Conservation (phyloP, 2,888 invertebrate genomes). For the Lamproptera curius region DNA sequence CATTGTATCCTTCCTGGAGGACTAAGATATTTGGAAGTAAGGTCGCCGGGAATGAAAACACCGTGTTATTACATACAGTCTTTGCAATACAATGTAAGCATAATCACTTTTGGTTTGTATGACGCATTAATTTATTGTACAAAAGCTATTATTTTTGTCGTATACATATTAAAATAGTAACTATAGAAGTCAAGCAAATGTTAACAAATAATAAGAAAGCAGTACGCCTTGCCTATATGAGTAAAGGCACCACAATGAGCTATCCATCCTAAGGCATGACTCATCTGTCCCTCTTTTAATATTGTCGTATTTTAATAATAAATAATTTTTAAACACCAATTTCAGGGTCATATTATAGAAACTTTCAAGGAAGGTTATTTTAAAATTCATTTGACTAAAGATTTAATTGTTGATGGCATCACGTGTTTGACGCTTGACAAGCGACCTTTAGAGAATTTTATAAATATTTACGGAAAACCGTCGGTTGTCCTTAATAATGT, state of each 20-base stretch:
- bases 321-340: too few relatives aligned
- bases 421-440: slow-evolving; percentile 79
- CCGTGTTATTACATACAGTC: slow-evolving; percentile 72
- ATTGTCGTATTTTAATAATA: too few relatives aligned
- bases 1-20: slow-evolving; percentile 78
- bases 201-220: too few relatives aligned
- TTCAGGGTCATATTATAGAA: slow-evolving; percentile 76
- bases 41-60: slow-evolving; percentile 74
- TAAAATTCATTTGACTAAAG: slow-evolving; percentile 76
- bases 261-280: too few relatives aligned
- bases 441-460: slow-evolving; percentile 78
- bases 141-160: too few relatives aligned
- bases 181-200: too few relatives aligned
- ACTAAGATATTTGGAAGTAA: slow-evolving; percentile 79
- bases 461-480: slow-evolving; percentile 83
- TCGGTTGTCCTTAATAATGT: slow-evolving; percentile 84
- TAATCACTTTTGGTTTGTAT: too few relatives aligned
- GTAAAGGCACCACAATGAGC: too few relatives aligned
- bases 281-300: too few relatives aligned
- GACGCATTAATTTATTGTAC: too few relatives aligned
- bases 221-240: too few relatives aligned
- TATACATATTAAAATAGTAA: too few relatives aligned
- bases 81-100: slow-evolving; percentile 51
- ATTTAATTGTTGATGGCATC: slow-evolving; percentile 76
- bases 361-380: slow-evolving; percentile 83